Evolutionary conservation across 2,797 vertebrate genomes (phyloP).

Genomic region (Erethizon dorsatum): DNA sequence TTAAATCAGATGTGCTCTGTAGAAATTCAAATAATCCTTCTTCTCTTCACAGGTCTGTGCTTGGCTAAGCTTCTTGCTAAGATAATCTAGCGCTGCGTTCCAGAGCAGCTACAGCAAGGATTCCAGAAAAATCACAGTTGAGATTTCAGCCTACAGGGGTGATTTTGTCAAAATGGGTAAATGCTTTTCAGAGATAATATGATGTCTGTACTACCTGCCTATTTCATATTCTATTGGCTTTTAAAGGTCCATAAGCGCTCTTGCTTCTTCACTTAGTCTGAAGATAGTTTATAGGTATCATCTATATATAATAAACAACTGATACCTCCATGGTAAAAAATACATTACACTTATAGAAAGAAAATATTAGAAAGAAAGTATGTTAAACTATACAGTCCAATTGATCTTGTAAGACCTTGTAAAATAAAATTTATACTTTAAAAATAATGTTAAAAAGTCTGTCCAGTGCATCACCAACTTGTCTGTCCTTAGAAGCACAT

Average conservation of each 20-base stretch:
- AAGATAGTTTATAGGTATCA: neutral
- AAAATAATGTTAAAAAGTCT: constrained; percentile 7
- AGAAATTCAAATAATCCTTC: neutral
- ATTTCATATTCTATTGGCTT: constrained; percentile 45
- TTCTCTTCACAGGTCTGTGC: neutral
- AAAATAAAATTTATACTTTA: constrained; percentile 52
- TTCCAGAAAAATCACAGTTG: neutral
- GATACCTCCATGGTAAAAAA: neutral
- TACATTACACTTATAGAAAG: constrained; percentile 22
- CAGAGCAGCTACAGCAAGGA: neutral
- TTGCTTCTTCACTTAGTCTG: neutral
- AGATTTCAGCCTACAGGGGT: neutral
- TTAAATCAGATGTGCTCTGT: neutral
- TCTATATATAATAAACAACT: neutral
- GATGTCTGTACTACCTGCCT: neutral
- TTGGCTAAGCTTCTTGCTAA: neutral
- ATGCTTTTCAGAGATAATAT: constrained; percentile 16
- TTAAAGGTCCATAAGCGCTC: constrained; percentile 1
- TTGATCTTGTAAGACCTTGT: neutral
- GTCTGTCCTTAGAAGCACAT: neutral
- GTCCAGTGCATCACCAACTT: neutral
- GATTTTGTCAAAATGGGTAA: neutral
- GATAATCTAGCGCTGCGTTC: neutral
- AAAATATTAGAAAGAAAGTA: neutral
- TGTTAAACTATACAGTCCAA: neutral